Base-by-base conservation (phyloP, 2,797 vertebrate species). In the Poecilia gillii region DNA sequence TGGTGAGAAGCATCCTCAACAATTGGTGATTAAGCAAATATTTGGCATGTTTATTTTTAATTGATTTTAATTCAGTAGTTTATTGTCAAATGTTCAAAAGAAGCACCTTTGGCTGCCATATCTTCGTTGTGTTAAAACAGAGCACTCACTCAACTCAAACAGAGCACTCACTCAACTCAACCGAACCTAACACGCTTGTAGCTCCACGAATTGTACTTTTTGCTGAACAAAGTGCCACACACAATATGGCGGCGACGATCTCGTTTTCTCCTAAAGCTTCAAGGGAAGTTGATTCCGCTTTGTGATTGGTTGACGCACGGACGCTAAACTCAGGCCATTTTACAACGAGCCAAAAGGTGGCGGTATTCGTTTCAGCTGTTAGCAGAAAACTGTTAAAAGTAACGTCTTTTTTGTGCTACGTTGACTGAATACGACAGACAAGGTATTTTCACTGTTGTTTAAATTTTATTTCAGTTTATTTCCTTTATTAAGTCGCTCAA, bases 351-450 rank as follows among this genome's bases (percentile, higher is more conserved):
- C 91, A 47, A 25, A 6, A 77, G 92, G 36, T 74, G 93, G 91
- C 91, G 3, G 75, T 83, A 18, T 73, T 62, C 36, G 14, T 16
- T 36, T 25, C 6, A 12, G 18, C 3, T 18, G 4, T 9, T 45
- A 64, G 45, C 36, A 6, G 57, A 16, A 13, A 43, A 31, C 20
- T 14, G 59, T 31, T 31, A 33, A 0, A 12, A 1, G 31, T 31
- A 6, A 1, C 3, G 72, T 84, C 72, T 83, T 86, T 72, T 31
- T 18, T 76, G 45, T 49, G 46, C 20, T 55, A 75, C 89, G 90
- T 94, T 94, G 91, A 88, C 81, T 91, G 85, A 90, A 90, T 91
- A 92, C 88, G 90, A 2, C 0, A 36, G 41, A n/a, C 1, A 25
- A 7, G 18, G 13, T 49, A 20, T 6, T 72, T 64, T 46, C 5